These are phyloP conservation scores for Prosapia bicincta DNA, from an alignment of 2,888 invertebrate species.

Conservation along the genomic window DNA sequence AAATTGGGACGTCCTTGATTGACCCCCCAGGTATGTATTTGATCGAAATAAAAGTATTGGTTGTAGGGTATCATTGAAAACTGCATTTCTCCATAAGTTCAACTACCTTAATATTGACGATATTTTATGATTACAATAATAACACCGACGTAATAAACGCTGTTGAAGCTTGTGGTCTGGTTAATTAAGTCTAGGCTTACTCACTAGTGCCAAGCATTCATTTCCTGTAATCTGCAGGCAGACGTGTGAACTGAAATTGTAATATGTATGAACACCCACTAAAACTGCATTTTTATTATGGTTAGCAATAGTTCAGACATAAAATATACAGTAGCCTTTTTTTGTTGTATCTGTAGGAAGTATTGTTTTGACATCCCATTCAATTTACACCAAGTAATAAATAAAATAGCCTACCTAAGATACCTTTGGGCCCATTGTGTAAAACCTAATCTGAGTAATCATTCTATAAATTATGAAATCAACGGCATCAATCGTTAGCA, in stretches of 20 bases:
- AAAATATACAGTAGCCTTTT: no score
- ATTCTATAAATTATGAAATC: no score
- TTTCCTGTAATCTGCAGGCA: background rate
- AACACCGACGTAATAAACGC: background rate
- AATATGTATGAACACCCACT: background rate
- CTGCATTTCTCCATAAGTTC: constrained; percentile 38
- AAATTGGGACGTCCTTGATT: constrained; percentile 48
- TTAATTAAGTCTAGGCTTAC: constrained; percentile 2
- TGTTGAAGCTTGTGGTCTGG: background rate
- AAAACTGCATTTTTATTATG: background rate
- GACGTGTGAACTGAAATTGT: background rate
- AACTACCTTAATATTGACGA: background rate
- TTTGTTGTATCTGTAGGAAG: no score
- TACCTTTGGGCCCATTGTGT: no score
- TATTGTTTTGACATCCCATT: no score
- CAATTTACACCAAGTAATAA: no score
- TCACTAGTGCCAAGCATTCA: background rate
- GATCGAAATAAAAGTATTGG: constrained; percentile 43
- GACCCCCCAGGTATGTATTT: constrained; percentile 50
- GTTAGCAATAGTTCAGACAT: no score
- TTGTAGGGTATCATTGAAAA: constrained; percentile 47
- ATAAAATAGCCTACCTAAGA: no score
- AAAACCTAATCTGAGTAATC: no score
- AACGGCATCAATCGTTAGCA: no score
- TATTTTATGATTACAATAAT: background rate